These are phyloP conservation scores for Betta splendens DNA, from an alignment of 2,797 vertebrate genomes.

Conservation along the genomic window DNA sequence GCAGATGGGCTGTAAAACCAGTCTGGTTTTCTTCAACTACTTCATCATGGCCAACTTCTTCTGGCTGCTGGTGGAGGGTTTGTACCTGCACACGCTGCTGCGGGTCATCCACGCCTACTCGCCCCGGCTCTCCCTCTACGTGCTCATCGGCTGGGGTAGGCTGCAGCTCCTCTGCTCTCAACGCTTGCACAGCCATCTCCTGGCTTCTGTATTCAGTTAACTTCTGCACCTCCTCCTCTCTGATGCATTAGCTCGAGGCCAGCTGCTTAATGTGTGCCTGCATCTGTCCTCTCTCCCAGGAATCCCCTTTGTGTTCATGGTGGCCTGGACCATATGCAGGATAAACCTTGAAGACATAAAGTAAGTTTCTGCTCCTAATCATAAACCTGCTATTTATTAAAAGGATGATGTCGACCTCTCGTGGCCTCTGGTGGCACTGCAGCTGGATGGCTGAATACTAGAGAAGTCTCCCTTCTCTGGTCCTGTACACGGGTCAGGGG, in stretches of 20 bases:
- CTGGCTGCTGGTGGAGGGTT: conserved; percentile 94
- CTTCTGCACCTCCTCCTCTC: conserved; percentile 28
- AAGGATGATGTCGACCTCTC: neutral
- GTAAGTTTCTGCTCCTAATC: conserved; percentile 72
- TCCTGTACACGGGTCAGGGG: too few relatives aligned
- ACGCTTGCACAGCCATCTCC: conserved; percentile 35
- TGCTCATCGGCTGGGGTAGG: conserved; percentile 75
- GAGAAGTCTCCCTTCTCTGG: too few relatives aligned
- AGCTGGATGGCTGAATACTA: too few relatives aligned
- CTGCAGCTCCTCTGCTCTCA: too few relatives aligned
- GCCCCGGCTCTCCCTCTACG: conserved; percentile 84
- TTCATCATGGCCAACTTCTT: conserved; percentile 94
- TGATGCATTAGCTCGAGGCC: conserved; percentile 17
- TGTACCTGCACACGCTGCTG: conserved; percentile 92
- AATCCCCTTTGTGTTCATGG: conserved; percentile 86
- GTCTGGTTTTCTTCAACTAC: conserved; percentile 89
- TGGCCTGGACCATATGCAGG: conserved; percentile 84
- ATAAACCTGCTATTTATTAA: neutral
- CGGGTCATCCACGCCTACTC: conserved; percentile 83
- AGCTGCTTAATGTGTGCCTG: conserved; percentile 43
- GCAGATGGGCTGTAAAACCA: conserved; percentile 90
- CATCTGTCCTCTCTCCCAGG: conserved; percentile 71
- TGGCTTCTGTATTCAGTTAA: conserved; percentile 18
- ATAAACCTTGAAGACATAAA: conserved; percentile 87
- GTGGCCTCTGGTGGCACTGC: neutral